Conservation (phyloP, 1,140 invertebrate species). For the Drosophila kepulauana region DNA sequence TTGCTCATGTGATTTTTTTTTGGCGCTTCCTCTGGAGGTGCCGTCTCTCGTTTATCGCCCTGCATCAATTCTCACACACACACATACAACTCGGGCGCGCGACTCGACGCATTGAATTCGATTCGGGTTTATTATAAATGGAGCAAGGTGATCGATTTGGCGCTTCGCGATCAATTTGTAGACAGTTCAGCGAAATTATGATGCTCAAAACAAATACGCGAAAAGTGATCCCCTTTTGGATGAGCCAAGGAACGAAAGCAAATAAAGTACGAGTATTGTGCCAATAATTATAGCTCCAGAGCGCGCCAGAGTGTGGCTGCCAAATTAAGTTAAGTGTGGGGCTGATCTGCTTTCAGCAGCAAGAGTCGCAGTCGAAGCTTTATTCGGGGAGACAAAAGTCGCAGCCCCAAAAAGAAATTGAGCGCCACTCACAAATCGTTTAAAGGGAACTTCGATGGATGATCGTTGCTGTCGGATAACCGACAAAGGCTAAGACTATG, state of each 20-base stretch:
- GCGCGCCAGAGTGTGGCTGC: constrained; percentile 72
- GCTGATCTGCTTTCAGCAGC: constrained; percentile 72
- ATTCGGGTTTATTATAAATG: constrained; percentile 69
- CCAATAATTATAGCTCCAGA: constrained; percentile 72
- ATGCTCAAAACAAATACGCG: constrained; percentile 67
- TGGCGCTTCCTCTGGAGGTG: constrained; percentile 33
- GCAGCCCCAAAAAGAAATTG: constrained; percentile 36
- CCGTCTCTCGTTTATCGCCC: constrained; percentile 43
- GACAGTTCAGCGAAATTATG: constrained; percentile 78
- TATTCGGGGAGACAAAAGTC: constrained; percentile 4
- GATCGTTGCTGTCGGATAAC: constrained; percentile 73
- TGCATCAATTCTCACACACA: constrained; percentile 73
- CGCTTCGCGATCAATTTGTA: constrained; percentile 84
- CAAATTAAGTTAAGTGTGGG: constrained; percentile 84
- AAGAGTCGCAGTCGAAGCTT: constrained; percentile 33
- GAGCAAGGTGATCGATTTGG: constrained; percentile 83
- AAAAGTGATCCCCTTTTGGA: constrained; percentile 44
- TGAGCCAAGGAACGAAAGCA: not conserved
- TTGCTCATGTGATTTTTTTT: constrained; percentile 9
- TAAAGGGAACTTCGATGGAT: constrained; percentile 72
- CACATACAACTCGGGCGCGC: constrained; percentile 55
- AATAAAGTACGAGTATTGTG: constrained; percentile 60
- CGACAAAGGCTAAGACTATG: constrained; percentile 56
- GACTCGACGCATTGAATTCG: constrained; percentile 48
- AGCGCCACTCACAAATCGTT: constrained; percentile 74